These are phyloP conservation scores for Venusia cambrica DNA, from an alignment of 2,888 invertebrate genomes.

Conservation along the genomic window DNA sequence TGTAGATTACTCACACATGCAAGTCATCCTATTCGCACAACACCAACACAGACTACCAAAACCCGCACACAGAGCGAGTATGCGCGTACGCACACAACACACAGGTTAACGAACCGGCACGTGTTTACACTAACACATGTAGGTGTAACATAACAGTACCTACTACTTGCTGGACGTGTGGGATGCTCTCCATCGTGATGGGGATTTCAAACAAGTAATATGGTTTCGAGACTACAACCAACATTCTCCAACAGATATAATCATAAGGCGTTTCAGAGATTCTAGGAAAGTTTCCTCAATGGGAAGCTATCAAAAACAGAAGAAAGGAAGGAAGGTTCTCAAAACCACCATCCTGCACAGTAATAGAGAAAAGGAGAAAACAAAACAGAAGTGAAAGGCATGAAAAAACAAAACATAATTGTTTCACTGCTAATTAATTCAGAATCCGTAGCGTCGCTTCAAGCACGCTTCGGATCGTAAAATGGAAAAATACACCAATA, in stretches of 20 bases:
- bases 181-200: constrained; percentile 26
- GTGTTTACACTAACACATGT: constrained; percentile 52
- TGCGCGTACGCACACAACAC: constrained; percentile 41
- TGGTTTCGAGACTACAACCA: too few species aligned
- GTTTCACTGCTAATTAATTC: constrained; percentile 12
- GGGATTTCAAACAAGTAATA: constrained; percentile 18
- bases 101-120: constrained; percentile 64
- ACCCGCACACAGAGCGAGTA: constrained; percentile 26
- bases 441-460: constrained; percentile 5
- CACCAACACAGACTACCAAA: constrained; percentile 20
- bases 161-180: constrained; percentile 23
- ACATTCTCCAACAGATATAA: too few species aligned
- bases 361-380: constrained; percentile 6
- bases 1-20: constrained; percentile 19
- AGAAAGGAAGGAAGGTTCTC: too few species aligned
- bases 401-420: constrained; percentile 9
- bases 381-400: not conserved
- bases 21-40: constrained; percentile 3
- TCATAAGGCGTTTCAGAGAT: not conserved
- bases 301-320: not conserved
- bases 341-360: constrained; percentile 5
- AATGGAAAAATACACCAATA: constrained; percentile 1
- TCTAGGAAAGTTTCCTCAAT: not conserved
- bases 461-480: not conserved
- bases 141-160: constrained; percentile 35